Evolutionary conservation across 2,797 vertebrate species (phyloP), one percentile per base, ranked within the genome.

Genomic region (Rhinoraja longicauda): DNA sequence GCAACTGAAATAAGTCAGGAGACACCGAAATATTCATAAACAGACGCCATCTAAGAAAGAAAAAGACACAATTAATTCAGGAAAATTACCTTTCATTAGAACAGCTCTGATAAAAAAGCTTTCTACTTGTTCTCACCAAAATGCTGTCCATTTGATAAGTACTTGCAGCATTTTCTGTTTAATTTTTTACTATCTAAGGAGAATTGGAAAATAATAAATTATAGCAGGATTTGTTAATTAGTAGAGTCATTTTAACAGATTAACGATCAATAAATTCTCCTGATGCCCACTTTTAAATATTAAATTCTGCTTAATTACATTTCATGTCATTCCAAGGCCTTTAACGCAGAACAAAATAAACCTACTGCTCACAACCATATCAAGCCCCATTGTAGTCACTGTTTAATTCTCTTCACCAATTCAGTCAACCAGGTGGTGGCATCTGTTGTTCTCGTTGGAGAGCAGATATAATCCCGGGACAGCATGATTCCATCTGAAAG

Each of bases 401-500:
- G 9, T 26, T 21, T 64, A 86, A n/a, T 59, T 62, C 57, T 59
- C 32, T 53, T 92, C 70, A 53, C 70, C 72, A 24, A 39, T 29
- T 4, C 70, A 75, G 10, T 24, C 70, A 53, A 24, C 13, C 70
- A 57, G 90, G 13, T 75, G 24, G 70, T 53, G 21, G 39, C 39
- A 92, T 73, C 12, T 92, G 90, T 53, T 67, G 32, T 88, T 57
- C 9, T 36, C 7, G 70, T 10, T 75, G 8, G 90, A 26, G 90
- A 73, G 70, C 70, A 1, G 24, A 75, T n/a, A 92, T 53, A 92
- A 45, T 92, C 21, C 70, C 92, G 70, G 10, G 70, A 8, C 70
- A 92, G 39, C 90, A 92, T 26, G 39, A 92, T 73, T 92, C 70
- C 70, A 75, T 92, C 13, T 75, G 29, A 72, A 92, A 92, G 90